Conservation (phyloP, 2,113 vertebrate species). For the Dinomys branickii region DNA sequence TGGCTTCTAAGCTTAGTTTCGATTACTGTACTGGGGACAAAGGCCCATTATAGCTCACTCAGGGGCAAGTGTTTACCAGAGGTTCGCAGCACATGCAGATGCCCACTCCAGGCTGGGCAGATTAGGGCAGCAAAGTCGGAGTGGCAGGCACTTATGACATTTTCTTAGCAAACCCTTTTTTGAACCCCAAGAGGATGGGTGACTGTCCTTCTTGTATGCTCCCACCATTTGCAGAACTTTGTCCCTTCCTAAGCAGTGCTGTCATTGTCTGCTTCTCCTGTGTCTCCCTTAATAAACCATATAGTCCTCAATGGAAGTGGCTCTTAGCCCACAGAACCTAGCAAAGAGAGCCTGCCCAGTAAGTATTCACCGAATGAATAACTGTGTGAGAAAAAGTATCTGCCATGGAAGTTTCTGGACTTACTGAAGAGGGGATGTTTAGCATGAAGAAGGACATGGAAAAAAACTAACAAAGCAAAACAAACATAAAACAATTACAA, state of each 20-base stretch:
- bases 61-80: not conserved
- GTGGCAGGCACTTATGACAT: not conserved
- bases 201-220: not conserved
- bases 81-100: not conserved
- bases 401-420: not conserved
- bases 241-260: not conserved
- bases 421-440: not conserved
- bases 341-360: not conserved
- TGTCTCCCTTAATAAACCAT: not conserved
- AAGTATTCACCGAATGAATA: conserved; percentile 1
- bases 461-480: not conserved
- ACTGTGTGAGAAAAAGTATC: conserved; percentile 12
- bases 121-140: not conserved
- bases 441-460: not conserved
- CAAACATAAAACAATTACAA: not conserved
- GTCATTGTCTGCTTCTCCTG: not conserved
- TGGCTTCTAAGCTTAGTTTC: conserved; percentile 1
- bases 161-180: not conserved
- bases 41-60: not conserved
- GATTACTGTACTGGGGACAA: not conserved
- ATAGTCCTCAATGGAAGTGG: not conserved
- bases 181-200: not conserved
- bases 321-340: not conserved
- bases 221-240: not conserved
- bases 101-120: not conserved